Evolutionary conservation across 53 echinoderm and acorn worm species (phyloP).

Genomic region (Antedon mediterranea): DNA sequence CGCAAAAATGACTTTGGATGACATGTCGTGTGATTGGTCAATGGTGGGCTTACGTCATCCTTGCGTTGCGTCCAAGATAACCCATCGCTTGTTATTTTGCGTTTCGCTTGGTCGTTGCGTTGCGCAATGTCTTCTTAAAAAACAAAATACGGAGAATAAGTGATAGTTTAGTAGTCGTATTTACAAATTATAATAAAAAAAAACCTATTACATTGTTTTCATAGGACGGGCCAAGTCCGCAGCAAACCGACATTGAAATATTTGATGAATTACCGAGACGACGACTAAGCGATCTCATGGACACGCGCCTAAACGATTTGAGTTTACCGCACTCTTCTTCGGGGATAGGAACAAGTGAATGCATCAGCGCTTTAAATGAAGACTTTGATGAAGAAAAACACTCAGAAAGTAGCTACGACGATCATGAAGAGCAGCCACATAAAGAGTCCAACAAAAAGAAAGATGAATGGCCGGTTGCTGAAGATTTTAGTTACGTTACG

Average conservation of each 20-base stretch:
- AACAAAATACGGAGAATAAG: too few species aligned
- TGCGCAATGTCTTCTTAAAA: too few species aligned
- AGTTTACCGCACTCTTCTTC: background rate
- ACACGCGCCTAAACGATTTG: background rate
- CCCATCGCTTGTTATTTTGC: too few species aligned
- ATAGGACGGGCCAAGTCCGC: background rate
- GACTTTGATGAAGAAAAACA: background rate
- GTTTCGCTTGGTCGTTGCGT: too few species aligned
- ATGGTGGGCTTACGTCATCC: too few species aligned
- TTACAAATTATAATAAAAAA: too few species aligned
- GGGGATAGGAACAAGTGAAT: background rate
- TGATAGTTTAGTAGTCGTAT: too few species aligned
- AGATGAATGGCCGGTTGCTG: background rate
- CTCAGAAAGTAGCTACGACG: background rate
- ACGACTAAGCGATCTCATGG: background rate
- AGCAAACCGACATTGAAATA: background rate
- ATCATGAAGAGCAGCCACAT: background rate
- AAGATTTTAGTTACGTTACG: background rate
- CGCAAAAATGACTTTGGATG: too few species aligned
- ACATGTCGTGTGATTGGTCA: too few species aligned
- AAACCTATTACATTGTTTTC: too few species aligned
- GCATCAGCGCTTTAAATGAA: background rate
- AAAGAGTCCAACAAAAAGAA: background rate
- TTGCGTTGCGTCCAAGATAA: too few species aligned
- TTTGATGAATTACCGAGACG: background rate